Conservation (phyloP, 2,797 vertebrate genomes). For the Poecilia wingei region DNA sequence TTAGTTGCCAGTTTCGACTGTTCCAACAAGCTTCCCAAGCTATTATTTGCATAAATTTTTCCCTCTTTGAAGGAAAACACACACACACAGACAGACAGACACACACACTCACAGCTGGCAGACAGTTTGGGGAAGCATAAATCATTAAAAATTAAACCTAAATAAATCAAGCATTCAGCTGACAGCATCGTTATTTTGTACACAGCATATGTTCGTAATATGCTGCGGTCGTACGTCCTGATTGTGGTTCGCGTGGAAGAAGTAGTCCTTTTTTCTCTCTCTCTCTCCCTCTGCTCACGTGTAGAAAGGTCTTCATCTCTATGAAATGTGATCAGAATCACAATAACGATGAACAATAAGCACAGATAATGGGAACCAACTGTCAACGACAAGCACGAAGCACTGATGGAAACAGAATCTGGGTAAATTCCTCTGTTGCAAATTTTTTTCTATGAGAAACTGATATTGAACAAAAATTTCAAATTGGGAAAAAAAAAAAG, state of each 20-base stretch:
- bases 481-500: not conserved
- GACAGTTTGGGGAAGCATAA: constrained; percentile 67
- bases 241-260: constrained; percentile 78
- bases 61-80: constrained; percentile 59
- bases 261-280: constrained; percentile 73
- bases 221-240: constrained; percentile 74
- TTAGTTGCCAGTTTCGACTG: constrained; percentile 59
- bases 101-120: constrained; percentile 62
- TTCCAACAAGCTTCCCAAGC: constrained; percentile 69
- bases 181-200: constrained; percentile 75
- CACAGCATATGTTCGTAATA: constrained; percentile 78
- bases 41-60: constrained; percentile 70
- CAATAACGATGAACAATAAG: constrained; percentile 24
- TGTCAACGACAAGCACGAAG: not conserved
- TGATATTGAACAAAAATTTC: constrained; percentile 22
- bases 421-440: not conserved
- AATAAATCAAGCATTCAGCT: constrained; percentile 74
- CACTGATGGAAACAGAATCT: constrained; percentile 15
- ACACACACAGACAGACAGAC: constrained; percentile 33
- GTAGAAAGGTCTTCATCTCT: constrained; percentile 62
- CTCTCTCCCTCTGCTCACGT: constrained; percentile 70
- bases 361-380: constrained; percentile 35
- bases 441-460: constrained; percentile 27
- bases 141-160: constrained; percentile 77
- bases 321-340: constrained; percentile 48